Evolutionary conservation across 2,113 vertebrate species (phyloP), one percentile per base, ranked within the genome.

Genomic region (Rhipidura dahli): DNA sequence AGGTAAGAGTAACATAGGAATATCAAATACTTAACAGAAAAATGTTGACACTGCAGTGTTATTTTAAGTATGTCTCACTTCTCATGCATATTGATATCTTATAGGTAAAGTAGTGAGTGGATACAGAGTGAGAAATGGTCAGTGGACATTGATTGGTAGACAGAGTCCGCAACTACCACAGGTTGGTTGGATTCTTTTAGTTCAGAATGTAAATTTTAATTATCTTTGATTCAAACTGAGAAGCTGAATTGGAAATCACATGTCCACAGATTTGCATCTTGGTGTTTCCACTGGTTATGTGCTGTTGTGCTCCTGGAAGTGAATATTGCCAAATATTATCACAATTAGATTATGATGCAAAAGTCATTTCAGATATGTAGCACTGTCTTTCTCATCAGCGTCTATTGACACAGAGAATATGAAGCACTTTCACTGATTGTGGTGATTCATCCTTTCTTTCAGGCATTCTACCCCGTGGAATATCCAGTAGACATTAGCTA

Each of bases 61-160:
- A 94, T 81, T 42, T 40, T 22, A 71, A 18, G 45, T 86, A 15
- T 56, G 4, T 75, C 22, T 79, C 11, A 44, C 39, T 92, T 90
- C 42, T 61, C 21, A 21, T 82, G 23, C 10, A 5, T 80, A 45
- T 93, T 49, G 94, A 4, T 97, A 51, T 95, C 50, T 97, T 95
- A n/a, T 70, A 99, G 99, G 99, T 91, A 98, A 99, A 97, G 99
- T 99, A 49, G 99, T 99, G 49, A 99, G 98, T 94, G 99, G 99
- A 49, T 99, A 99, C 98, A 98, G 99, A 97, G 97, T 99, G 69
- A 98, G 99, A 91, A 98, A 99, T 18, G 98, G 98, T 75, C 98
- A 98, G 35, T 99, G 99, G 99, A 98, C 97, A 1, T 91, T 99
- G 94, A 99, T 99, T 97, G 99, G 99, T 33, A 98, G 99, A 75